Evolutionary conservation across 2,888 invertebrate species (phyloP).

Genomic region (Ophion slaviceki): DNA sequence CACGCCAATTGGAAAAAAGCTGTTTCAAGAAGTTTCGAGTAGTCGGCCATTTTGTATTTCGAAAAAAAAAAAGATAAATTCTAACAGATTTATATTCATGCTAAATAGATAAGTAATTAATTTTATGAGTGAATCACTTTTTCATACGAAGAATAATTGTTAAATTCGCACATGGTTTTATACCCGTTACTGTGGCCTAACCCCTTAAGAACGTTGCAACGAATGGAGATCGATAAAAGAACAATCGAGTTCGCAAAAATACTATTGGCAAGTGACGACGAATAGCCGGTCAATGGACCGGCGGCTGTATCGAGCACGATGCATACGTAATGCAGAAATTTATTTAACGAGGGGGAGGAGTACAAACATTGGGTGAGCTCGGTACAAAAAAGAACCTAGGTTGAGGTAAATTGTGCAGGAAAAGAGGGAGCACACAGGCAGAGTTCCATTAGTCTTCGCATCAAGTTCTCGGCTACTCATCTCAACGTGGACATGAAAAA

Average conservation of each 20-base stretch:
- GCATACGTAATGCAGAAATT: slow-evolving; percentile 10
- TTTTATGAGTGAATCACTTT: too few relatives aligned
- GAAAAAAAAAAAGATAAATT: too few relatives aligned
- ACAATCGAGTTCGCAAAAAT: not conserved
- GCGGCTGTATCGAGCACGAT: not conserved
- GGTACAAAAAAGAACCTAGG: not conserved
- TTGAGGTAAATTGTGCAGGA: not conserved
- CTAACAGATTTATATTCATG: too few relatives aligned
- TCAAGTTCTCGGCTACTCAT: not conserved
- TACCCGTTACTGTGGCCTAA: too few relatives aligned
- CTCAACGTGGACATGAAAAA: slow-evolving; percentile 29
- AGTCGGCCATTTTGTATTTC: too few relatives aligned
- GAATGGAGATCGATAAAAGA: too few relatives aligned
- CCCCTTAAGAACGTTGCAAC: too few relatives aligned
- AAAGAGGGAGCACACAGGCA: not conserved
- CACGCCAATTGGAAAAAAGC: too few relatives aligned
- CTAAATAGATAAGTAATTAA: too few relatives aligned
- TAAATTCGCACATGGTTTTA: too few relatives aligned
- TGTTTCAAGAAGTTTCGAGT: too few relatives aligned
- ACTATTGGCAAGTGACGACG: not conserved
- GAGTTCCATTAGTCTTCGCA: not conserved
- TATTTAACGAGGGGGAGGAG: slow-evolving; percentile 37
- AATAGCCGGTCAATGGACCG: not conserved
- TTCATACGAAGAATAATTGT: too few relatives aligned
- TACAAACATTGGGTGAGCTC: slow-evolving; percentile 33